A percentile compares a stretch with the other conserved stretches of the same genome.
Conservation (phyloP, 2,888 invertebrate genomes). For the Phortica magna region DNA sequence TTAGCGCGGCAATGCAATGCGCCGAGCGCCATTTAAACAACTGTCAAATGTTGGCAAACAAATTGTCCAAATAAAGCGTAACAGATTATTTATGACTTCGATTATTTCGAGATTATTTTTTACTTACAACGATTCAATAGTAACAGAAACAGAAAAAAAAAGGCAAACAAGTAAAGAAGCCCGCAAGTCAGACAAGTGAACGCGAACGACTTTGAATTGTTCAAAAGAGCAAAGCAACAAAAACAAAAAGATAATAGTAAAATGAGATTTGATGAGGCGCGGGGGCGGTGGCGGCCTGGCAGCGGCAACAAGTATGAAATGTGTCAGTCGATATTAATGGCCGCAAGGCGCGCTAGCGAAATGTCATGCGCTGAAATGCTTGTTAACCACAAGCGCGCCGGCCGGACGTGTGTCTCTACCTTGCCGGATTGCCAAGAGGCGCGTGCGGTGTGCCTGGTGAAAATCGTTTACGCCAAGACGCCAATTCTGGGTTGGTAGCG, state of each 20-base stretch:
- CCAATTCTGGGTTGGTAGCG: too few relatives aligned
- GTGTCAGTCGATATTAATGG: slow-evolving; percentile 67
- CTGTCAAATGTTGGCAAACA: slow-evolving; percentile 71
- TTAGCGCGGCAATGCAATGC: neutral
- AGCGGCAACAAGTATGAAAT: slow-evolving; percentile 40
- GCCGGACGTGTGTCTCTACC: too few relatives aligned
- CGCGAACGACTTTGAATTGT: slow-evolving; percentile 37
- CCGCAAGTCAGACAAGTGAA: slow-evolving; percentile 39
- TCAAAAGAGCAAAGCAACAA: slow-evolving; percentile 57
- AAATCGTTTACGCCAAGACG: too few relatives aligned
- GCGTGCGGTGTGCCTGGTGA: too few relatives aligned
- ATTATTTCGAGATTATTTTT: slow-evolving; percentile 33
- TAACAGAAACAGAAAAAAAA: slow-evolving; percentile 27
- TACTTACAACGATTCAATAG: neutral
- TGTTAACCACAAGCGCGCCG: slow-evolving; percentile 60
- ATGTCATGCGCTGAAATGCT: slow-evolving; percentile 76
- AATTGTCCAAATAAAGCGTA: slow-evolving; percentile 70
- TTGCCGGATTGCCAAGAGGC: too few relatives aligned
- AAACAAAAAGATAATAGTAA: slow-evolving; percentile 40
- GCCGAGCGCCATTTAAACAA: slow-evolving; percentile 43
- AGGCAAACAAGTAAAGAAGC: slow-evolving; percentile 59
- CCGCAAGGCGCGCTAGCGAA: slow-evolving; percentile 73
- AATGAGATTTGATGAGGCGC: slow-evolving; percentile 20
- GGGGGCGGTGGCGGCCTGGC: slow-evolving; percentile 1
- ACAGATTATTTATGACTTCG: slow-evolving; percentile 60